These are phyloP conservation scores for Drosophila pruinosa DNA, from an alignment of 1,140 invertebrate genomes.

Conservation along the genomic window DNA sequence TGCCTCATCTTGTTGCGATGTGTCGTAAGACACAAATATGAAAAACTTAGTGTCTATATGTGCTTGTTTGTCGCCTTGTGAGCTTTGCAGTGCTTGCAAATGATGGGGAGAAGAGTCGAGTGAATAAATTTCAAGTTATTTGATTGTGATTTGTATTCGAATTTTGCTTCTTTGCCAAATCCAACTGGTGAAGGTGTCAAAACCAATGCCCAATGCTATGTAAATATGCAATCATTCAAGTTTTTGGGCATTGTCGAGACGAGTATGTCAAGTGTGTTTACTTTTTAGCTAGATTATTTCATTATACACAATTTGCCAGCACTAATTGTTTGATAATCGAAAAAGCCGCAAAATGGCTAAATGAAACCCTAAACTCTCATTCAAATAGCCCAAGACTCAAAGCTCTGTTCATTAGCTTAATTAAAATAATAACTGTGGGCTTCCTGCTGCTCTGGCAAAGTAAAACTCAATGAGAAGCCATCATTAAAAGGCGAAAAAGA, in stretches of 20 bases:
- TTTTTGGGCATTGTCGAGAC: not conserved
- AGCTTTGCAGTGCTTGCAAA: slow-evolving; percentile 7
- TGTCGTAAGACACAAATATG: slow-evolving; percentile 25
- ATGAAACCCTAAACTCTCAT: not conserved
- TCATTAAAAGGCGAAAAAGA: slow-evolving; percentile 48
- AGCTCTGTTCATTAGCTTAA: slow-evolving; percentile 66
- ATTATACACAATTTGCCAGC: not conserved
- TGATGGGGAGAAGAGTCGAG: slow-evolving; percentile 15
- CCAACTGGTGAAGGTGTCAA: slow-evolving; percentile 19
- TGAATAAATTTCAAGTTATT: slow-evolving; percentile 30
- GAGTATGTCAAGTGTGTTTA: not conserved
- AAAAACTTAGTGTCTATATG: slow-evolving; percentile 2
- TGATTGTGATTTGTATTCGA: slow-evolving; percentile 4
- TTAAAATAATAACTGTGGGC: slow-evolving; percentile 67
- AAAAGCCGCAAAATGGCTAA: slow-evolving; percentile 4
- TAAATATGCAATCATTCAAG: slow-evolving; percentile 6
- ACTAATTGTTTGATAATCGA: slow-evolving; percentile 18
- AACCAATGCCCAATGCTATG: not conserved
- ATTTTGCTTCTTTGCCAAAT: not conserved
- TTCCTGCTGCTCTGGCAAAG: slow-evolving; percentile 70
- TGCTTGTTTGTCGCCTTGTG: slow-evolving; percentile 7
- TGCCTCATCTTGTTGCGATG: slow-evolving; percentile 1
- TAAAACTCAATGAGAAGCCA: slow-evolving; percentile 31
- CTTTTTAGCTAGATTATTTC: not conserved
- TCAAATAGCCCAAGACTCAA: not conserved